Base-by-base conservation (phyloP, 2,113 vertebrate genomes). In the Psammodynastes pulverulentus region DNA sequence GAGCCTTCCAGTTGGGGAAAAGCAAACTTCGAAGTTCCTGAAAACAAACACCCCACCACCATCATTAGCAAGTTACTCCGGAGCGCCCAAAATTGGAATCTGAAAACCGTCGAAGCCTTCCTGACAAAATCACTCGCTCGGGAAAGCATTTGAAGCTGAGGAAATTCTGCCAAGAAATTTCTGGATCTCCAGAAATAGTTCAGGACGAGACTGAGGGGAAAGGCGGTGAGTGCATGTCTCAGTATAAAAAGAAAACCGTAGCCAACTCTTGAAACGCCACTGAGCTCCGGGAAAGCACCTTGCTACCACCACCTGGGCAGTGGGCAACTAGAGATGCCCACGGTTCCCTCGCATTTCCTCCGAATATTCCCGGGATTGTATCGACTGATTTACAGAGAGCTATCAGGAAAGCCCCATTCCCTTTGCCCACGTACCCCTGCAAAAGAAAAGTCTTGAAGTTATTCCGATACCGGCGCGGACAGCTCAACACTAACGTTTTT, bases 361-460 rank as follows among this genome's bases (percentile, higher is more conserved):
- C 86, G 46, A 87, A 89, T 24, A 51, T 0, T 86, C 85, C 79
- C 67, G 51, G 87, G 51, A 15, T 34, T 87, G 72, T 79, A 51
- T 39, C 34, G 62, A 13, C n/a, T 24, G n/a, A 21, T 51, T 12
- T 34, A 24, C 12, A 52, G 24, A 46, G 4, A 23, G 52, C 29
- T 48, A 2, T 56, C 23, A 54, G 21, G 58, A 86, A 88, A 3
- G 84, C 17, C 87, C 85, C 84, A 43, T 49, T 26, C 91, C 84
- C 79, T 67, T 52, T 24, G n/a, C 62, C 84, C 86, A 79, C 79
- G 94, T n/a, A 84, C 26, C 88, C 87, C 7, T 10, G 3, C 34
- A 43, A 79, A 39, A 79, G 48, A 85, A 49, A 95, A 93, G 90
- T 56, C 91, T 39, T 24, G 39, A 48, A 72, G 17, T 24, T 39